Base-by-base conservation (phyloP, 1,140 invertebrate species). In the Myzus persicae region DNA sequence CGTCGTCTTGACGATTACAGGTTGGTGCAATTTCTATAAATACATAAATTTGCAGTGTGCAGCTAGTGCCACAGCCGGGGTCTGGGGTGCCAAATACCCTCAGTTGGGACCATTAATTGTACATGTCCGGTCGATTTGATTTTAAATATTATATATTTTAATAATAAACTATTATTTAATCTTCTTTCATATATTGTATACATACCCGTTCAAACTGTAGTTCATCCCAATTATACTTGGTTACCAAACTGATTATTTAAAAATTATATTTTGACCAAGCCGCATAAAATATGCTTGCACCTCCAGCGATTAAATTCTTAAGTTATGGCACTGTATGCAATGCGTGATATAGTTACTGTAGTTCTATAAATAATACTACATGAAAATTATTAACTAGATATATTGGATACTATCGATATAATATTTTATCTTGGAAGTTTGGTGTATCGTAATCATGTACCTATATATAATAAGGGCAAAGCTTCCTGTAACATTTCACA, bases 1-100 rank as follows among this genome's bases (percentile, higher is more conserved):
- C 40, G 67, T 82, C 44, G 67, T 92, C 67, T 92, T 84, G 24
- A 36, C 76, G 18, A 46, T 40, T n/a, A 48, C 91, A 46, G 91
- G 91, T 90, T 44, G n/a, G 59, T 18, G 14, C 36, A n/a, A 36
- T 36, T 76, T 76, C 18, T 76, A n/a, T n/a, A n/a, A 11, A 76
- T 67, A n/a, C 26, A 14, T n/a, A 67, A 6, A 5, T 22, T 6
- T 51, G 48, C 48, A 51, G 20, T 51, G 6, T 51, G 48, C 59
- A 76, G 36, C 14, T 4, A 76, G 59, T 76, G 5, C n/a, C 59
- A 3, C 14, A 31, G n/a, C n/a, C n/a, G 59, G 0, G 26, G 26
- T 59, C 26, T 9, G 59, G 59, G n/a, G 14, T 76, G 4, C 59
- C 2, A 18, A n/a, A 7, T 51, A 51, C 48, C 22, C 20, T 51